phyloP scores from a whole-genome alignment of 2,113 vertebrate genomes.

The Emydura subglobosa region DNA sequence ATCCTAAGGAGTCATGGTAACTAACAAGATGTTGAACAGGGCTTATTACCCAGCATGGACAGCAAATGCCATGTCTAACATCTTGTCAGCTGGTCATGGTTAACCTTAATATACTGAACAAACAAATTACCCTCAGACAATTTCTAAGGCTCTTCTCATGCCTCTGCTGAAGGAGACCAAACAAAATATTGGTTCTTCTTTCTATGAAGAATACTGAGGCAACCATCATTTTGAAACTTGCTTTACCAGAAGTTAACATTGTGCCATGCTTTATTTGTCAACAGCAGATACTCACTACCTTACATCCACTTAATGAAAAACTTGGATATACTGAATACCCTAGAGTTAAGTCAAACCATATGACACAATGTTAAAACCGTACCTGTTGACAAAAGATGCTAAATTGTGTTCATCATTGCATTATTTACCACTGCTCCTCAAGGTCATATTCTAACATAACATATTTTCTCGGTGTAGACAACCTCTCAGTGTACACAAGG shows the following conservation, averaged over 20 bases:
- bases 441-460: not conserved
- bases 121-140: not conserved
- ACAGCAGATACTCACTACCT: not conserved
- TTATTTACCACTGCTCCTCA: not conserved
- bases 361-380: not conserved
- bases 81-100: too few species aligned
- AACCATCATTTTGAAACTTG: not conserved
- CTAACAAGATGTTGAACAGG: too few species aligned
- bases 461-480: not conserved
- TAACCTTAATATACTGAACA: not conserved
- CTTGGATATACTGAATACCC: not conserved
- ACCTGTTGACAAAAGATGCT: not conserved
- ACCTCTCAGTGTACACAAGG: not conserved
- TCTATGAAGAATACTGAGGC: not conserved
- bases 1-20: too few species aligned
- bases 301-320: not conserved
- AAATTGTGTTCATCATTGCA: not conserved
- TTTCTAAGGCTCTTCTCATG: not conserved
- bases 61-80: too few species aligned
- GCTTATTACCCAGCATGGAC: too few species aligned
- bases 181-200: not conserved
- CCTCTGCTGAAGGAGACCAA: not conserved
- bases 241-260: not conserved
- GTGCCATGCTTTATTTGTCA: not conserved
- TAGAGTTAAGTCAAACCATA: not conserved